Conservation (phyloP, 2,797 vertebrate genomes). For the Muscicapa comitata region DNA sequence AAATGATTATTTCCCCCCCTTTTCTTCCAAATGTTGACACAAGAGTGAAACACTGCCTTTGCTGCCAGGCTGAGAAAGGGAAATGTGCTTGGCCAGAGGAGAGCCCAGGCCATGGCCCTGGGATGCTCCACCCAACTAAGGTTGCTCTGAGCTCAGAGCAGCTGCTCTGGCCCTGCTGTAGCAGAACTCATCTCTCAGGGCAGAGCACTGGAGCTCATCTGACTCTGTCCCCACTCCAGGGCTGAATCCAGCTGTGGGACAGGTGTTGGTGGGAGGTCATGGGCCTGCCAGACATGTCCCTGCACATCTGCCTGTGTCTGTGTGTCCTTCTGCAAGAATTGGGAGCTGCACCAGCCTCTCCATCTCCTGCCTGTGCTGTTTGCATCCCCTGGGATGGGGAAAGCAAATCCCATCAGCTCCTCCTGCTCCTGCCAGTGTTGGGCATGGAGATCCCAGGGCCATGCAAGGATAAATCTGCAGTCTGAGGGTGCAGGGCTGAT, state of each 20-base stretch:
- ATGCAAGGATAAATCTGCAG: neutral
- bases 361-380: neutral
- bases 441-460: accelerated
- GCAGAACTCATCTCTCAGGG: neutral
- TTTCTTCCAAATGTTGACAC: conserved; percentile 60
- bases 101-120: neutral
- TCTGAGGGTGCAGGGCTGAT: neutral
- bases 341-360: neutral
- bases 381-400: accelerated
- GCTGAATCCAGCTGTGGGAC: neutral
- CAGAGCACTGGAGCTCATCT: neutral
- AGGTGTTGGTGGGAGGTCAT: neutral
- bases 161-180: neutral
- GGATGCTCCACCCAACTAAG: neutral
- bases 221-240: accelerated
- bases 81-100: neutral
- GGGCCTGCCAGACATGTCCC: accelerated
- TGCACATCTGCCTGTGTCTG: accelerated
- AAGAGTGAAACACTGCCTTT: neutral
- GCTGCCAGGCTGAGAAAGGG: conserved; percentile 10
- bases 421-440: neutral
- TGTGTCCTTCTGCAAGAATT: neutral
- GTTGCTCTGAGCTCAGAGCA: neutral
- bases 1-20: neutral
- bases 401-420: neutral